These are phyloP conservation scores for Aurelia aurita DNA, from an alignment of 30 jellyfish, hydroid and myxozoan genomes.

Conservation along the genomic window DNA sequence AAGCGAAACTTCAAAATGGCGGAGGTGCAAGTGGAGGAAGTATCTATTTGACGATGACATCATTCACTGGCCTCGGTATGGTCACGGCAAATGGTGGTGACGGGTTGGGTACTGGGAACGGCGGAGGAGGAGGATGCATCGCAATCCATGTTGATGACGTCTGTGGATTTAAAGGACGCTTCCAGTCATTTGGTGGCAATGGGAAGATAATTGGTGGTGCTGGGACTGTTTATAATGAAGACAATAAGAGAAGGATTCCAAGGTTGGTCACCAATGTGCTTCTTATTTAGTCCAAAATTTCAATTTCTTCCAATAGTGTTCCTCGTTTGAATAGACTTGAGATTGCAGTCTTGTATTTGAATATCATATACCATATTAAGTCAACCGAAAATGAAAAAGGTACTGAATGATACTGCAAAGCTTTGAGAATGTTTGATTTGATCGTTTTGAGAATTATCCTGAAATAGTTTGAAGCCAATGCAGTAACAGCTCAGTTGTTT, in stretches of 20 bases:
- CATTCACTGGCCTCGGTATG: slow-evolving; percentile 53
- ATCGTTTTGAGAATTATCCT: too few relatives aligned
- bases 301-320: too few relatives aligned
- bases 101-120: slow-evolving; percentile 57
- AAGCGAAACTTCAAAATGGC: slow-evolving; percentile 20
- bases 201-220: slow-evolving; percentile 70
- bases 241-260: slow-evolving; percentile 31
- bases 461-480: too few relatives aligned
- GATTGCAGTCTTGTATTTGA: too few relatives aligned
- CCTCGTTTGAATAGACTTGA: too few relatives aligned
- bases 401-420: too few relatives aligned
- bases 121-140: slow-evolving; percentile 82
- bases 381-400: too few relatives aligned
- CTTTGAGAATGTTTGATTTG: too few relatives aligned
- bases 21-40: slow-evolving; percentile 80
- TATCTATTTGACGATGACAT: slow-evolving; percentile 25
- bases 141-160: slow-evolving; percentile 59
- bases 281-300: too few relatives aligned
- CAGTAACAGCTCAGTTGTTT: too few relatives aligned
- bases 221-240: slow-evolving; percentile 62
- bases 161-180: slow-evolving; percentile 12
- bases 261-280: background rate
- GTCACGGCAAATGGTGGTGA: slow-evolving; percentile 58
- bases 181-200: slow-evolving; percentile 67
- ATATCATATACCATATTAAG: too few relatives aligned